Evolutionary conservation across 2,797 vertebrate genomes (phyloP).

Genomic region (Sarcophilus harrisii): DNA sequence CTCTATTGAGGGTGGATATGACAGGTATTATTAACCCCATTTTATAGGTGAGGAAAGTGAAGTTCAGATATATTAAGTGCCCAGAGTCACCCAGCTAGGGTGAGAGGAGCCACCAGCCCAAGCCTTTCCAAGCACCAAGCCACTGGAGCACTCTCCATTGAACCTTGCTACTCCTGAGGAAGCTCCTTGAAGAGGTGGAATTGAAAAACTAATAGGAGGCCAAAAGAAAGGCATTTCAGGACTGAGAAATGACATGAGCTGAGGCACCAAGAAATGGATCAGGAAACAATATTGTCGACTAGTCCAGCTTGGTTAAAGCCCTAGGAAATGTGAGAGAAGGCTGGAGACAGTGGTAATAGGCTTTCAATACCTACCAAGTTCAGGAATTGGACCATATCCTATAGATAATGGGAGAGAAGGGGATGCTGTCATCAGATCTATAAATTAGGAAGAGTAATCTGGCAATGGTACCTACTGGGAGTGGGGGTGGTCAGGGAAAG

Average conservation of each 20-base stretch:
- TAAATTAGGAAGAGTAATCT: not conserved
- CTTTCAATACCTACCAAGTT: not conserved
- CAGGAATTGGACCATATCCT: not conserved
- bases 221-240: not conserved
- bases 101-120: not conserved
- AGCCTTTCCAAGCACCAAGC: not conserved
- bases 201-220: not conserved
- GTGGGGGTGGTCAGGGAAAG: not conserved
- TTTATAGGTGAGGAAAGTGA: not conserved
- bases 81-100: not conserved
- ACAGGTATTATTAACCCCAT: not conserved
- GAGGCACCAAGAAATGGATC: not conserved
- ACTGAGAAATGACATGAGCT: not conserved
- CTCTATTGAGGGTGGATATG: not conserved
- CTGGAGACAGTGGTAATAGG: not conserved
- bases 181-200: not conserved
- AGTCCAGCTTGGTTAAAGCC: not conserved
- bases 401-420: not conserved
- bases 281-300: not conserved
- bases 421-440: not conserved
- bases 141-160: not conserved
- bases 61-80: not conserved
- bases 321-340: not conserved
- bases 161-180: not conserved
- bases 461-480: not conserved